These are phyloP conservation scores for Parascotia fuliginaria DNA, from an alignment of 2,888 invertebrate species.

Conservation along the genomic window DNA sequence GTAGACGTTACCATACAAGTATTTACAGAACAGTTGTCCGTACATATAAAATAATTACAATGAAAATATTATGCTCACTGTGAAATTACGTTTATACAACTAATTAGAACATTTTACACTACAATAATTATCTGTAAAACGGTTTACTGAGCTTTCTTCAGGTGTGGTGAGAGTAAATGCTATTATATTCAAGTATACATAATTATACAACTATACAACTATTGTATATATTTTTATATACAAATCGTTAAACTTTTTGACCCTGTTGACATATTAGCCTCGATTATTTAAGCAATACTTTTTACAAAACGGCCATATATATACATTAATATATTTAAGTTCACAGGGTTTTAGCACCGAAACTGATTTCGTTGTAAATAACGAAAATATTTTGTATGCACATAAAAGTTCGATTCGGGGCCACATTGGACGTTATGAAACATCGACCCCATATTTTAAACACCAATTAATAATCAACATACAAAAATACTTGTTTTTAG, in stretches of 20 bases:
- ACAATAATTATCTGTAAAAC: slow-evolving; percentile 46
- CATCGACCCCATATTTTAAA: slow-evolving; percentile 21
- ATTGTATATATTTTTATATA: slow-evolving; percentile 58
- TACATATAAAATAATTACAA: slow-evolving; percentile 35
- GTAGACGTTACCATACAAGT: slow-evolving; percentile 18
- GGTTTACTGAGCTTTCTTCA: slow-evolving; percentile 81
- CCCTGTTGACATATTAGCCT: slow-evolving; percentile 79
- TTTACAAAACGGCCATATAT: slow-evolving; percentile 64
- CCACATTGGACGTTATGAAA: slow-evolving; percentile 19
- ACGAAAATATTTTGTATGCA: slow-evolving; percentile 40
- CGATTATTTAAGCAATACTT: slow-evolving; percentile 61
- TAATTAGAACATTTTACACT: slow-evolving; percentile 40
- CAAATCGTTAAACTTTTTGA: slow-evolving; percentile 72
- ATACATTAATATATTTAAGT: slow-evolving; percentile 48
- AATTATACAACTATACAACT: slow-evolving; percentile 62
- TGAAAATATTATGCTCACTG: slow-evolving; percentile 54
- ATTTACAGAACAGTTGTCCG: slow-evolving; percentile 32
- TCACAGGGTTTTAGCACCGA: slow-evolving; percentile 76
- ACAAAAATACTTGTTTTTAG: slow-evolving; percentile 33
- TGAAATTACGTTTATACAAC: slow-evolving; percentile 31
- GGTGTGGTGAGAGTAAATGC: slow-evolving; percentile 82
- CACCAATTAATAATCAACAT: slow-evolving; percentile 26
- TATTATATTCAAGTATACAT: slow-evolving; percentile 51
- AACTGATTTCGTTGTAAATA: slow-evolving; percentile 46
- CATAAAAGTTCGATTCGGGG: slow-evolving; percentile 16